A percentile compares a stretch with the other conserved stretches of the same genome.
Evolutionary conservation across 2,888 invertebrate genomes (phyloP).

Genomic region (Ceraclea dissimilis): DNA sequence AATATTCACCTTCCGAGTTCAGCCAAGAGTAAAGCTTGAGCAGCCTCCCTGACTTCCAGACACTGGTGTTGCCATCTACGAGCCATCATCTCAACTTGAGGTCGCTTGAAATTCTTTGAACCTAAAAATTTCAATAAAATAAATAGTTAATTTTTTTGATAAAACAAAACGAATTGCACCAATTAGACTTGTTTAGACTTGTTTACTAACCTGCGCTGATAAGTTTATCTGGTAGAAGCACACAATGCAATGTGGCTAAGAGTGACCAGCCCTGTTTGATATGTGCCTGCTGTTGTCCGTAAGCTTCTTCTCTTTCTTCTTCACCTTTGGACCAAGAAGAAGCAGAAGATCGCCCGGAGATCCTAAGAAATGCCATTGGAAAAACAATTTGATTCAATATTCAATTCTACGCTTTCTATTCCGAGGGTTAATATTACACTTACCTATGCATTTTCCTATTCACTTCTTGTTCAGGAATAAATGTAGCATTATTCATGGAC

Average conservation of each 20-base stretch:
- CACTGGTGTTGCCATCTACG: constrained; percentile 98
- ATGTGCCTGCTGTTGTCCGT: constrained; percentile 81
- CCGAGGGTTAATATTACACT: not conserved
- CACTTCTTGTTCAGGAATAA: constrained; percentile 81
- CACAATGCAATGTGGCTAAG: constrained; percentile 92
- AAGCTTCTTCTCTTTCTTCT: constrained; percentile 76
- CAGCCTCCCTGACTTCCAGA: constrained; percentile 93
- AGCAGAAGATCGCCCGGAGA: constrained; percentile 52
- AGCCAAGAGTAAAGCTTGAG: constrained; percentile 89
- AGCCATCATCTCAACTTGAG: constrained; percentile 95
- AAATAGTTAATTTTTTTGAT: too few species aligned
- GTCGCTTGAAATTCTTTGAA: constrained; percentile 80
- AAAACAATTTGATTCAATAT: not conserved
- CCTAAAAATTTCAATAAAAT: constrained; percentile 39
- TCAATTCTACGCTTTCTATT: not conserved
- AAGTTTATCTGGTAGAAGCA: constrained; percentile 89
- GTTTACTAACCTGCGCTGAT: constrained; percentile 43
- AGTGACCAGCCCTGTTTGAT: constrained; percentile 98
- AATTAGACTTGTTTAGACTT: not conserved
- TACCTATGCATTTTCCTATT: constrained; percentile 68
- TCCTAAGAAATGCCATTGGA: constrained; percentile 38
- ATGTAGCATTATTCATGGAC: constrained; percentile 95
- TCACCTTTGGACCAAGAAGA: constrained; percentile 62
- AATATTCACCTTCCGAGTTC: constrained; percentile 68
- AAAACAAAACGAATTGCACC: not conserved